Conservation (phyloP, 92 coral and sea anemone genomes). For the Zoanthus sansibaricus region DNA sequence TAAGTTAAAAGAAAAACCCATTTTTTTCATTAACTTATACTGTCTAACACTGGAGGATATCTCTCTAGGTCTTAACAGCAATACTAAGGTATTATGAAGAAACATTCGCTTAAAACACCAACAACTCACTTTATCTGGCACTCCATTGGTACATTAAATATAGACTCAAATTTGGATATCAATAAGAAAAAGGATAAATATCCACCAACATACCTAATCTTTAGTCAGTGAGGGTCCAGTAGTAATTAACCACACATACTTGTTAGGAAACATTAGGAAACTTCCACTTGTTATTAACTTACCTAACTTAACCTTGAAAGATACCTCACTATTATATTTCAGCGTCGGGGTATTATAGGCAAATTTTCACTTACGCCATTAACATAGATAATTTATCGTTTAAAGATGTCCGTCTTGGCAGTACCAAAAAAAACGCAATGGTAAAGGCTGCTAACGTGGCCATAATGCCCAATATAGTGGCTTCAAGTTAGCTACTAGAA, state of each 20-base stretch:
- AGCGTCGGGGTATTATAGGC: constrained; percentile 71
- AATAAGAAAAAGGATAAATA: too few species aligned
- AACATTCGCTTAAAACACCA: background rate
- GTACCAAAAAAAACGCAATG: constrained; percentile 51
- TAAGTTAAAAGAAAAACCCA: constrained; percentile 1
- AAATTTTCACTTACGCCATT: constrained; percentile 20
- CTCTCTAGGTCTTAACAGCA: too few species aligned
- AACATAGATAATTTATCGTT: constrained; percentile 51
- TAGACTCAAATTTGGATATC: too few species aligned
- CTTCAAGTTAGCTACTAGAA: too few species aligned
- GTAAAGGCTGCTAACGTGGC: too few species aligned
- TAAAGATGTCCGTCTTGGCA: constrained; percentile 84
- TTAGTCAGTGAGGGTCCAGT: constrained; percentile 77
- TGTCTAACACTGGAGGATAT: background rate
- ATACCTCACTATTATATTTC: constrained; percentile 39
- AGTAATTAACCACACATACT: constrained; percentile 90
- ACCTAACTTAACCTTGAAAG: constrained; percentile 75
- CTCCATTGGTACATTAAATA: too few species aligned
- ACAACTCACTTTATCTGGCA: too few species aligned
- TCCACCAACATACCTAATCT: constrained; percentile 69
- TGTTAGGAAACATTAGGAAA: constrained; percentile 51
- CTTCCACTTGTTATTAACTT: constrained; percentile 78
- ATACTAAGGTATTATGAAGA: constrained; percentile 68
- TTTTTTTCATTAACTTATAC: background rate
- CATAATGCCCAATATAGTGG: too few species aligned